Conservation (phyloP, 2,888 invertebrate species). For the Lymantria monacha region DNA sequence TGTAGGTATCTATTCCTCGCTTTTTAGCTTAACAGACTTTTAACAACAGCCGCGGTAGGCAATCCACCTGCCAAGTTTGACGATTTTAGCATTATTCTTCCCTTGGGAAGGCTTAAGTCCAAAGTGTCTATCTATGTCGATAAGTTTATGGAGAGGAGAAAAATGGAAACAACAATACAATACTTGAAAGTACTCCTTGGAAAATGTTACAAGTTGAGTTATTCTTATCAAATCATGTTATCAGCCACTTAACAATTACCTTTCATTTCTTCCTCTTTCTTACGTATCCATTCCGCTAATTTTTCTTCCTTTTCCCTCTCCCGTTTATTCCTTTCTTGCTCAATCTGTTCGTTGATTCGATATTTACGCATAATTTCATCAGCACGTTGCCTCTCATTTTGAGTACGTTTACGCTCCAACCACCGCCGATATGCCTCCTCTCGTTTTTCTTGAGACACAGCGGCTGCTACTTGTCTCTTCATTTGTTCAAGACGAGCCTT, state of each 20-base stretch:
- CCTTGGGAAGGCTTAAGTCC: too few species aligned
- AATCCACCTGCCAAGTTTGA: too few species aligned
- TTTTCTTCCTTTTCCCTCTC: conserved; percentile 70
- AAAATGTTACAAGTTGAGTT: too few species aligned
- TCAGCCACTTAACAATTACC: conserved; percentile 48
- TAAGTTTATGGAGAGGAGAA: too few species aligned
- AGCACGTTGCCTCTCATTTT: conserved; percentile 61
- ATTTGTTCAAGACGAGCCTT: conserved; percentile 54
- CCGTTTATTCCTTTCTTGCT: conserved; percentile 60
- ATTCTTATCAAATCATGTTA: not conserved
- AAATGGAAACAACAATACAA: too few species aligned
- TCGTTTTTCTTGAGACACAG: conserved; percentile 66
- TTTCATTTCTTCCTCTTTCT: conserved; percentile 82
- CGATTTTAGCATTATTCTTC: too few species aligned
- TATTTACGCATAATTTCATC: conserved; percentile 67
- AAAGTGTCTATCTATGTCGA: too few species aligned
- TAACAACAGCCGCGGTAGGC: too few species aligned
- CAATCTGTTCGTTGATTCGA: conserved; percentile 54
- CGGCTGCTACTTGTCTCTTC: conserved; percentile 42
- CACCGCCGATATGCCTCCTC: conserved; percentile 77
- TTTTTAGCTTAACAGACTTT: too few species aligned
- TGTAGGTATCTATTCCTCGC: too few species aligned
- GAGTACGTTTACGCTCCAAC: conserved; percentile 75
- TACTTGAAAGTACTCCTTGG: too few species aligned
- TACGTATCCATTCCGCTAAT: conserved; percentile 80